These are phyloP conservation scores for Cyclura pinguis DNA, from an alignment of 2,797 vertebrate species.

Conservation along the genomic window DNA sequence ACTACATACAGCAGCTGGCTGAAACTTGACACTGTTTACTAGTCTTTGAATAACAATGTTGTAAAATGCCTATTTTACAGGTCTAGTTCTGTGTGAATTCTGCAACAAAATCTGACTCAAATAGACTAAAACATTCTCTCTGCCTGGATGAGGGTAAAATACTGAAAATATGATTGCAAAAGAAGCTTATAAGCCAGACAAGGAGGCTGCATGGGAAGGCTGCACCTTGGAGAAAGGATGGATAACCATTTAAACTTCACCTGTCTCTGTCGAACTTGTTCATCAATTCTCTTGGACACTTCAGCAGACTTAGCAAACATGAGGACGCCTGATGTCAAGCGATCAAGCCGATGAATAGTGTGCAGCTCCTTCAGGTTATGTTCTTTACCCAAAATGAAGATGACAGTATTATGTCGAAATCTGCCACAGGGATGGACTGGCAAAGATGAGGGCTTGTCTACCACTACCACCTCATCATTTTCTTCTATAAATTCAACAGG, in stretches of 20 bases:
- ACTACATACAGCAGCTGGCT: too few relatives aligned
- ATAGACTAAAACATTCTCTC: too few relatives aligned
- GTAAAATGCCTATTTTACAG: too few relatives aligned
- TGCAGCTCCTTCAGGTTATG: constrained; percentile 88
- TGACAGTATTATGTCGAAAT: constrained; percentile 97
- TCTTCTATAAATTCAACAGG: constrained; percentile 88
- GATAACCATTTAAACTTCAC: constrained; percentile 61
- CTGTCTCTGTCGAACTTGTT: constrained; percentile 92
- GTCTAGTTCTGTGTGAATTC: too few relatives aligned
- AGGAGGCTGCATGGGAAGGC: neutral
- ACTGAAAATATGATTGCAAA: neutral
- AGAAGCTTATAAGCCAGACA: neutral
- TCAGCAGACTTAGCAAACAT: constrained; percentile 93
- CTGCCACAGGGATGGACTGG: constrained; percentile 97
- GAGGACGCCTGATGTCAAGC: constrained; percentile 95
- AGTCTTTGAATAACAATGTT: too few relatives aligned
- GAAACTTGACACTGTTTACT: too few relatives aligned
- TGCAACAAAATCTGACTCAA: too few relatives aligned
- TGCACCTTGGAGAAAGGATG: too few relatives aligned
- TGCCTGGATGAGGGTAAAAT: neutral
- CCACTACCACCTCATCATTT: constrained; percentile 90
- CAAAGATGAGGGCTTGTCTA: constrained; percentile 95
- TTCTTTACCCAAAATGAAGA: constrained; percentile 97
- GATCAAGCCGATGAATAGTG: constrained; percentile 93
- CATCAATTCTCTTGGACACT: constrained; percentile 90